Percentiles rank a stretch among this genome's conserved stretches.
Conservation (phyloP, 1,140 invertebrate species). For the Plodia interpunctella region DNA sequence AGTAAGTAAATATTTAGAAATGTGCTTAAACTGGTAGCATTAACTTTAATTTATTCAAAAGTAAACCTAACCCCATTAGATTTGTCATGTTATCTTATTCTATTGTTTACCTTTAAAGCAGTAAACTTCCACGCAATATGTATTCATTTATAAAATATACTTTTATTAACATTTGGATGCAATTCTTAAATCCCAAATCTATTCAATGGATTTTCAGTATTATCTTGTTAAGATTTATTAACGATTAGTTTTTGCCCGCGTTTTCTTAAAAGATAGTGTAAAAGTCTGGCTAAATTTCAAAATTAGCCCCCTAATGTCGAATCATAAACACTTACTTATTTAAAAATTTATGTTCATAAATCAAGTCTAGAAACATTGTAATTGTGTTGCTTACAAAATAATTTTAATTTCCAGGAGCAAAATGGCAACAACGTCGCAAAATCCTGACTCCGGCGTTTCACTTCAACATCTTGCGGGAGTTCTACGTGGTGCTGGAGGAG, state of each 20-base stretch:
- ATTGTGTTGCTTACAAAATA: no score
- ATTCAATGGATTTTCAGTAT: not conserved
- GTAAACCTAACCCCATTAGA: slow-evolving; percentile 16
- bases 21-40: not conserved
- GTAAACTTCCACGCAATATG: no score
- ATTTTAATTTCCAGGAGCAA: slow-evolving; percentile 72
- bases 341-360: no score
- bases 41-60: slow-evolving; percentile 63
- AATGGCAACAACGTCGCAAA: slow-evolving; percentile 87
- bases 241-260: no score
- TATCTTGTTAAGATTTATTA: not conserved
- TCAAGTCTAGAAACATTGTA: no score
- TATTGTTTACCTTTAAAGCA: not conserved
- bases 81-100: not conserved
- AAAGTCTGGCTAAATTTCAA: no score
- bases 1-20: not conserved
- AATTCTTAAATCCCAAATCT: no score
- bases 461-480: slow-evolving; percentile 89
- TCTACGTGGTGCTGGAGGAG: slow-evolving; percentile 58
- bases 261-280: no score
- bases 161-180: no score
- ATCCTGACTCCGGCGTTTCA: slow-evolving; percentile 91
- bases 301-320: no score
- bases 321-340: no score
- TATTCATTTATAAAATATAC: no score